Conservation (phyloP, 2,888 invertebrate species). For the Agrilus biguttatus region DNA sequence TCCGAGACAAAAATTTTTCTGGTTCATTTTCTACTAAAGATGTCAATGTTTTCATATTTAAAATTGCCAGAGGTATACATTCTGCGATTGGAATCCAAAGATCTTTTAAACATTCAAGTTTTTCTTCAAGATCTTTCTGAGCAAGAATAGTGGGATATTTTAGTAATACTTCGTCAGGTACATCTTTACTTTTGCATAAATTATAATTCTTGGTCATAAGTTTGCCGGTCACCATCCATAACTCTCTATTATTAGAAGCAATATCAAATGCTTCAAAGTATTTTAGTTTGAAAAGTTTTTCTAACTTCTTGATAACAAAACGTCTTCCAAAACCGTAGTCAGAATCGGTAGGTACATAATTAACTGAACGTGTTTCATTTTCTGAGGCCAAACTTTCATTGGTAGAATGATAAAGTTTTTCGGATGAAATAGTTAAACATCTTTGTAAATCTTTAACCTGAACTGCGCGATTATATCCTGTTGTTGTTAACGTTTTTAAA, state of each 20-base stretch:
- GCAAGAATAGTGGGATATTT: conserved; percentile 20
- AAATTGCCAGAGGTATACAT: conserved; percentile 13
- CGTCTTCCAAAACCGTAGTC: conserved; percentile 11
- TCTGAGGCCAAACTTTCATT: not conserved
- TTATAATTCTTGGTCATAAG: conserved; percentile 16
- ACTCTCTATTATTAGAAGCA: conserved; percentile 3
- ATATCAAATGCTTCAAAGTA: conserved; percentile 6
- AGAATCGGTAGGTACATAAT: conserved; percentile 5
- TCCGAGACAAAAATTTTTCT: conserved; percentile 10
- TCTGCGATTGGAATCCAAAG: no score
- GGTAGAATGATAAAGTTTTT: no score
- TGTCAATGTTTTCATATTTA: conserved; percentile 10
- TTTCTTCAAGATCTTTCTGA: conserved; percentile 12
- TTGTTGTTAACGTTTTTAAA: no score
- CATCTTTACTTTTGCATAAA: conserved; percentile 13
- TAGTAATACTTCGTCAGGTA: conserved; percentile 14
- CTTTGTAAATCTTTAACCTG: no score
- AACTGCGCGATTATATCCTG: no score
- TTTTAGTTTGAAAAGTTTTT: conserved; percentile 10
- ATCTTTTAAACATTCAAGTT: conserved; percentile 16
- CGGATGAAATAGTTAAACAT: no score
- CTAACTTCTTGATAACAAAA: conserved; percentile 8
- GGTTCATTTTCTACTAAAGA: conserved; percentile 10
- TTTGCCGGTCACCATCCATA: conserved; percentile 7
- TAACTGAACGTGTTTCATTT: conserved; percentile 1